phyloP scores from a whole-genome alignment of 1,140 invertebrate genomes.

The Microplitis mediator region DNA sequence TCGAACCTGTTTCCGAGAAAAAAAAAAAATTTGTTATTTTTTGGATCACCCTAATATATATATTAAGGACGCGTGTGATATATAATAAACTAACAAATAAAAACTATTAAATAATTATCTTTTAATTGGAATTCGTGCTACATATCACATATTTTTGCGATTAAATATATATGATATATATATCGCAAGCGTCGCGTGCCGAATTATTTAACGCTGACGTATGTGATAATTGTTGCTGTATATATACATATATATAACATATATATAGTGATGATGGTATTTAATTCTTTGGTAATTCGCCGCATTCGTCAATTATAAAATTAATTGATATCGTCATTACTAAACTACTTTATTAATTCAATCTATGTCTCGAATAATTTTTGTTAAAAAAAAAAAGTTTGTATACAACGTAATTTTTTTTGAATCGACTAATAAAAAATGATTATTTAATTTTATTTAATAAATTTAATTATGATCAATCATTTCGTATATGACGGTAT shows the following conservation, averaged over 20 bases:
- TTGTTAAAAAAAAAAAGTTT: too few relatives aligned
- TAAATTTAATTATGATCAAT: too few relatives aligned
- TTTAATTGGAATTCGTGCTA: constrained; percentile 48
- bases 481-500: too few relatives aligned
- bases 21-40: too few relatives aligned
- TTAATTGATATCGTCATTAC: constrained; percentile 30
- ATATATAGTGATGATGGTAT: background rate
- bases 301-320: constrained; percentile 47
- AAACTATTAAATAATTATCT: constrained; percentile 47
- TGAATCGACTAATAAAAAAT: too few relatives aligned
- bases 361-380: too few relatives aligned
- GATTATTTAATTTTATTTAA: too few relatives aligned
- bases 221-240: constrained; percentile 24
- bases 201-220: constrained; percentile 55
- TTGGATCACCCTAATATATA: background rate
- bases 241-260: constrained; percentile 36
- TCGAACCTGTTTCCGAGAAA: too few relatives aligned
- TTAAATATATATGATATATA: background rate
- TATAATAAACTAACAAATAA: constrained; percentile 4
- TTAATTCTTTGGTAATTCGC: background rate
- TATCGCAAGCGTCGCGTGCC: constrained; percentile 51
- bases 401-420: too few relatives aligned
- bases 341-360: too few relatives aligned
- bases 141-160: constrained; percentile 39
- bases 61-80: constrained; percentile 2